Evolutionary conservation across 1,140 invertebrate species (phyloP).

Genomic region (Muscidifurax raptorellus): DNA sequence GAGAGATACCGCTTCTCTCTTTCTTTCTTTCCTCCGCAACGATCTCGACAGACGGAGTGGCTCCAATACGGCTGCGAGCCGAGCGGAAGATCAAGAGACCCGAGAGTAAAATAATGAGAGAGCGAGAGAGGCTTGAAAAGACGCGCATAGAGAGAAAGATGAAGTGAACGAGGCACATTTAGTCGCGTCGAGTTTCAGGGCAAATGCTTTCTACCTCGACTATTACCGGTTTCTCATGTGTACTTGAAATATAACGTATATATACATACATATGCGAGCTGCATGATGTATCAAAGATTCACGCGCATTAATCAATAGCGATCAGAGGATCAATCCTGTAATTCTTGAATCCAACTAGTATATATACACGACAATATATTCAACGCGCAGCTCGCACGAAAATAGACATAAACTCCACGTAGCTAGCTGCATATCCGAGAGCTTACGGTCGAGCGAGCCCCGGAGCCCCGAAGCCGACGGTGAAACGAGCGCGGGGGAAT

Average conservation of each 20-base stretch:
- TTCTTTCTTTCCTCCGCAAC: slow-evolving; percentile 8
- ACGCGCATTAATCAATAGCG: neutral
- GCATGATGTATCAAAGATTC: neutral
- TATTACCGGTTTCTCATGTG: neutral
- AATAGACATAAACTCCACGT: neutral
- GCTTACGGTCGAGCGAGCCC: neutral
- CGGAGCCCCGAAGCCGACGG: neutral
- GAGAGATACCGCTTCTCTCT: neutral
- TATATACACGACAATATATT: neutral
- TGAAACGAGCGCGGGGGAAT: neutral
- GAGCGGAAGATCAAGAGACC: slow-evolving; percentile 49
- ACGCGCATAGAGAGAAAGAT: neutral
- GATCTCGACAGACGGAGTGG: slow-evolving; percentile 59
- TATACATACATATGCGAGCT: neutral
- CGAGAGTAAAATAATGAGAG: slow-evolving; percentile 42
- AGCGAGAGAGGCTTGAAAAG: neutral
- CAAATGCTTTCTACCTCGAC: neutral
- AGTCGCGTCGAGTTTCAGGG: neutral
- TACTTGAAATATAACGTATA: neutral
- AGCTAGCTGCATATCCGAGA: neutral
- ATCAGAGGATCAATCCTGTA: neutral
- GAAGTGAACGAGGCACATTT: slow-evolving; percentile 2
- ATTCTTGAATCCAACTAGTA: neutral
- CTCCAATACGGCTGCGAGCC: slow-evolving; percentile 56
- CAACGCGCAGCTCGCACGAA: too few species aligned